Percentiles rank a stretch among this genome's conserved stretches.
Conservation (phyloP, 2,797 vertebrate species). For the Falco naumanni region DNA sequence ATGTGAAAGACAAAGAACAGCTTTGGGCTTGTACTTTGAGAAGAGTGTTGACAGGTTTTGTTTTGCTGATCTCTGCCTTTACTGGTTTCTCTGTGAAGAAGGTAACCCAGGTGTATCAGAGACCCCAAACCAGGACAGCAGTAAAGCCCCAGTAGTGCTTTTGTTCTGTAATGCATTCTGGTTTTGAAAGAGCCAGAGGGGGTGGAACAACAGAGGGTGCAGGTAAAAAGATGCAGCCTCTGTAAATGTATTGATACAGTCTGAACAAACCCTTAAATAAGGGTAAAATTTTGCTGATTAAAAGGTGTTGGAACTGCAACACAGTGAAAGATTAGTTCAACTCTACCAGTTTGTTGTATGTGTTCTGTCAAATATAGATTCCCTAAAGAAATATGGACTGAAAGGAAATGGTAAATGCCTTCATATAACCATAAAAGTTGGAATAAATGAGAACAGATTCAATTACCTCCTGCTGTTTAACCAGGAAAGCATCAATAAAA, state of each 20-base stretch:
- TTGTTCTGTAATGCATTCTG: not conserved
- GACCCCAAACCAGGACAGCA: not conserved
- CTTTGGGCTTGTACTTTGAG: not conserved
- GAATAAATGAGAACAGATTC: not conserved
- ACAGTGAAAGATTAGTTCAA: not conserved
- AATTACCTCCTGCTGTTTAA: conserved; percentile 69
- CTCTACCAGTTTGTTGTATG: not conserved
- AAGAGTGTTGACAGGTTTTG: not conserved
- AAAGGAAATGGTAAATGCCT: not conserved
- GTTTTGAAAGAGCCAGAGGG: not conserved
- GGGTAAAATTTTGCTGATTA: not conserved
- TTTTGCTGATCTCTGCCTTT: not conserved
- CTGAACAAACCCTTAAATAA: not conserved
- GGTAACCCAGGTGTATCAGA: not conserved
- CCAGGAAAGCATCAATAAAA: conserved; percentile 68
- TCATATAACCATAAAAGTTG: not conserved
- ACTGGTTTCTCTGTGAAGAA: not conserved
- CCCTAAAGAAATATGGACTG: not conserved
- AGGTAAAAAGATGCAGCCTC: not conserved
- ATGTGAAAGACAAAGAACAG: not conserved
- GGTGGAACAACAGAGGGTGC: not conserved
- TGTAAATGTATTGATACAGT: not conserved
- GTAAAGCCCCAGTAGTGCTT: not conserved
- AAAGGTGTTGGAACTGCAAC: not conserved
- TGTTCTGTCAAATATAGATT: not conserved